A percentile compares a stretch with the other conserved stretches of the same genome.
These are phyloP conservation scores for Labeo calbasu DNA, from an alignment of 2,797 vertebrate species.

Conservation along the genomic window DNA sequence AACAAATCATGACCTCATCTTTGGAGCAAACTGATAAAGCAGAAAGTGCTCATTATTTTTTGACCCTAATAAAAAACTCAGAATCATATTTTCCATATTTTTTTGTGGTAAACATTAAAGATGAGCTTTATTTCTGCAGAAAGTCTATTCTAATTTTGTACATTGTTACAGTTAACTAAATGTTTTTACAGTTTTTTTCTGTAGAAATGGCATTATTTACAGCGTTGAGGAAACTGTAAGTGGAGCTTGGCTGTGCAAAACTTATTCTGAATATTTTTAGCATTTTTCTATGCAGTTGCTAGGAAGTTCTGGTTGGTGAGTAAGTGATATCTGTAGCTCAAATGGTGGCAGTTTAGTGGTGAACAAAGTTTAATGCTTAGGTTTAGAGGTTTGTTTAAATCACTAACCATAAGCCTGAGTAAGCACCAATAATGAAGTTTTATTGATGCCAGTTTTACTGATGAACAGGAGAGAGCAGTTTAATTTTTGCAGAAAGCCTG, in stretches of 20 bases:
- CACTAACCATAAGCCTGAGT: not conserved
- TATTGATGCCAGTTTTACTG: not conserved
- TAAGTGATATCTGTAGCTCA: not conserved
- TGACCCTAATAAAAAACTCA: not conserved
- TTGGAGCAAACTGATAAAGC: not conserved
- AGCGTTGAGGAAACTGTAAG: not conserved
- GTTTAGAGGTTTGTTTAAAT: not conserved
- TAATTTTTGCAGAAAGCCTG: not conserved
- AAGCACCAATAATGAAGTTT: constrained; percentile 11
- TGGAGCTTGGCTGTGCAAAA: not conserved
- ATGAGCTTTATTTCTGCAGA: no score
- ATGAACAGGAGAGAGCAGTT: not conserved
- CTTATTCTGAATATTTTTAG: not conserved
- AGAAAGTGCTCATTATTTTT: not conserved
- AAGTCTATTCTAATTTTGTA: no score
- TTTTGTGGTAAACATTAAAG: no score
- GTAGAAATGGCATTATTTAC: not conserved
- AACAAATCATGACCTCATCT: not conserved
- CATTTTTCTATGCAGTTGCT: not conserved
- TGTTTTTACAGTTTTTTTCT: not conserved
- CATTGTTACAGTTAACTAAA: not conserved
- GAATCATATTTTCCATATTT: not conserved
- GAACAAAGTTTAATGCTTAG: not conserved
- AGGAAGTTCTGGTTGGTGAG: not conserved
- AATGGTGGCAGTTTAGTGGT: not conserved